phyloP scores from a whole-genome alignment of 2,113 vertebrate genomes.

The Notiomystis cincta region DNA sequence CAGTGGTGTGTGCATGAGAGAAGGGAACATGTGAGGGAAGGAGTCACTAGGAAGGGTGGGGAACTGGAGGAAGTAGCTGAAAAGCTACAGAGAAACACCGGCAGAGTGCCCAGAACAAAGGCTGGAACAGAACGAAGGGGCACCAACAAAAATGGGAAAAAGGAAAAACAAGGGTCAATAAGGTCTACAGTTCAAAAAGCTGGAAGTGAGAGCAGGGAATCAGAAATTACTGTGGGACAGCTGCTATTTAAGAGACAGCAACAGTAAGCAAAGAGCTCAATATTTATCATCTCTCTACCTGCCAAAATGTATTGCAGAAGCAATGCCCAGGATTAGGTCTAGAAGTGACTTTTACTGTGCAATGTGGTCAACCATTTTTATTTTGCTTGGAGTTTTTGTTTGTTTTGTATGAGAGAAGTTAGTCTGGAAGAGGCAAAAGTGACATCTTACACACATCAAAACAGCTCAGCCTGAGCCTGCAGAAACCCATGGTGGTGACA shows the following conservation, averaged over 20 bases:
- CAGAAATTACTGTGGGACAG: neutral
- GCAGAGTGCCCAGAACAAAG: neutral
- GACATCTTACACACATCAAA: neutral
- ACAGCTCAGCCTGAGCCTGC: neutral
- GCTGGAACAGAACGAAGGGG: neutral
- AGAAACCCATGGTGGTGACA: neutral
- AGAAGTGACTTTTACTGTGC: neutral
- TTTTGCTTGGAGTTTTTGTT: neutral
- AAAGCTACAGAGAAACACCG: neutral
- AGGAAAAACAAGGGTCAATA: neutral
- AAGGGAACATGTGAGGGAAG: neutral
- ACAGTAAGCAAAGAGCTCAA: neutral
- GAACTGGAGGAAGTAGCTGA: neutral
- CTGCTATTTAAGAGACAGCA: neutral
- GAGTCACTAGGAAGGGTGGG: neutral
- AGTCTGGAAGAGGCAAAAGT: neutral
- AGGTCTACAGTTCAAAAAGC: neutral
- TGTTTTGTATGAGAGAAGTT: neutral
- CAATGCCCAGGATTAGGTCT: neutral
- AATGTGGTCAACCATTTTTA: neutral
- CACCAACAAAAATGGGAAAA: neutral
- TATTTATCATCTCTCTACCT: neutral
- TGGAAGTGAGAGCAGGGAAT: neutral
- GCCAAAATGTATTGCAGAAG: neutral
- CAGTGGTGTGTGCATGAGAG: neutral